Base-by-base conservation (phyloP, 2,113 vertebrate species). In the Phodopus roborovskii region DNA sequence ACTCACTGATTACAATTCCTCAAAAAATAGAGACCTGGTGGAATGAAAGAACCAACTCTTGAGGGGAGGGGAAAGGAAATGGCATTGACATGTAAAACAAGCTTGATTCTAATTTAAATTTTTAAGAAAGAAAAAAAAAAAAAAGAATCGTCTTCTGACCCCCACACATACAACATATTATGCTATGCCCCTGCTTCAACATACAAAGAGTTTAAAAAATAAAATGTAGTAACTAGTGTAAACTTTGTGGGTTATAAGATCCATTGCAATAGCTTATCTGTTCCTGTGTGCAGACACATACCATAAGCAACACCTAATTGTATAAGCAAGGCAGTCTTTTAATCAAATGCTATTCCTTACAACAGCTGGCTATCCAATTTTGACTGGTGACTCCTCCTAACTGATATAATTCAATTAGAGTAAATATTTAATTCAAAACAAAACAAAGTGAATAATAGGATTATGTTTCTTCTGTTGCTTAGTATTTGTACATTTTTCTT, bases 391-490 rank as follows among this genome's bases (percentile, higher is more conserved):
- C 36, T 16, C 4, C 17, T 19, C 7, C 15, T 70, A 50, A 36
- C 75, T 13, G 15, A 78, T 30, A 75, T 22, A 70, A 96, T 70
- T 88, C 5, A 53, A n/a, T 88, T 68, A 50, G 8, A 77, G 87
- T 94, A 75, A 75, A 96, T n/a, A 77, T 66, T 70, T 48, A 73
- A 79, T 89, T 89, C 64, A 8, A n/a, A n/a, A 45, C 36, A 12
- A 78, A 94, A 96, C 53, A 48, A 92, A 70, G 30, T 9, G 36
- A 96, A 13, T 64, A 88, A 68, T 58, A 45, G 7, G 53, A 91
- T 71, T 56, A 39, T 88, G 42, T 71, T 84, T 88, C 64, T 64
- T 26, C 79, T n/a, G 12, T 75, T 92, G 33, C 28, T 71, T 83
- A 24, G 30, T 71, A 77, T 9, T 53, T 64, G 28, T 50, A 58